These are phyloP conservation scores for Nestor notabilis DNA, from an alignment of 2,113 vertebrate species.

Conservation along the genomic window DNA sequence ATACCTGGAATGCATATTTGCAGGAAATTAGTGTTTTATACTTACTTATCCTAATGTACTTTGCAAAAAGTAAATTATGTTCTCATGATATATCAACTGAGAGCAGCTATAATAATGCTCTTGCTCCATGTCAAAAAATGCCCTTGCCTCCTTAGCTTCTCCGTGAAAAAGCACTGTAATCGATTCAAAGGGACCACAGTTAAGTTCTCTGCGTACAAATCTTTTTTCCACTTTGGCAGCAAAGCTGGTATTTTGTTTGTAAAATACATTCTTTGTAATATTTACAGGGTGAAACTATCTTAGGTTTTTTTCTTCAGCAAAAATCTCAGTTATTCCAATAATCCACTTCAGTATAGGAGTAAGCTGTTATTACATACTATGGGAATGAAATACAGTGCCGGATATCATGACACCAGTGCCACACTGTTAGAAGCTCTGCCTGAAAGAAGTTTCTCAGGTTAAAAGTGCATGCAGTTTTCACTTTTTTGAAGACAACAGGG, in stretches of 20 bases:
- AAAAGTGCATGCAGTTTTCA: background rate
- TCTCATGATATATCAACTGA: background rate
- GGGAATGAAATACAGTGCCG: background rate
- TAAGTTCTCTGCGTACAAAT: background rate
- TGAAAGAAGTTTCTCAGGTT: background rate
- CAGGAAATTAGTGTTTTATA: background rate
- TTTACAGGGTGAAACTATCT: background rate
- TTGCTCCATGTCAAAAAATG: background rate
- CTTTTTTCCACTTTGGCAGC: background rate
- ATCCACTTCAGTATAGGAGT: constrained; percentile 18
- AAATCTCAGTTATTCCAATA: constrained; percentile 15
- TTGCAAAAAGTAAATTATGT: background rate
- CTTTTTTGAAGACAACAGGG: background rate
- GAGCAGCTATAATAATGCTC: background rate
- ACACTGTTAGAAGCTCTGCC: background rate
- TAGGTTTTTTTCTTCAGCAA: background rate
- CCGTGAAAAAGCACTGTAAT: background rate
- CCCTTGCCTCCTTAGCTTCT: background rate
- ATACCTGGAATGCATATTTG: background rate
- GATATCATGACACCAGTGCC: background rate
- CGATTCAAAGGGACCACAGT: background rate
- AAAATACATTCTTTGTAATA: background rate
- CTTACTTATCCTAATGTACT: background rate
- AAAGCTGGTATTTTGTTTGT: constrained; percentile 8
- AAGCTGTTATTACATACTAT: background rate